Evolutionary conservation across 2,888 invertebrate species (phyloP).

Genomic region (Polylopha cassiicola): DNA sequence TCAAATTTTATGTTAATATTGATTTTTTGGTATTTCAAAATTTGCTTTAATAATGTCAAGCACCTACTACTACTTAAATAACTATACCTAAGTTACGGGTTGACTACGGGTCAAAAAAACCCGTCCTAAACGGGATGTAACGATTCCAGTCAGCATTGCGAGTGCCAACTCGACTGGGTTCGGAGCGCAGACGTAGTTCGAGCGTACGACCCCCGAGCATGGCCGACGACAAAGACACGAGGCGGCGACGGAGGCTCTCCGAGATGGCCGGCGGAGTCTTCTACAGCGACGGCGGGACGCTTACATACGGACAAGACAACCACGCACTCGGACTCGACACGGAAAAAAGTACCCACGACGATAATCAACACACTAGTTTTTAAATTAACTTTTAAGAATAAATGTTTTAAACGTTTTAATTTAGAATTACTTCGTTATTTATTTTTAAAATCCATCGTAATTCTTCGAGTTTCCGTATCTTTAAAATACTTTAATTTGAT

Average conservation of each 20-base stretch:
- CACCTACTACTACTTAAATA: no score
- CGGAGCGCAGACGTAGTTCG: constrained; percentile 62
- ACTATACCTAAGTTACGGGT: no score
- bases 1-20: no score
- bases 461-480: no score
- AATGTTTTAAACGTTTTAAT: neutral
- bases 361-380: constrained; percentile 40
- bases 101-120: no score
- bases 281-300: constrained; percentile 58
- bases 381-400: neutral
- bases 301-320: constrained; percentile 57
- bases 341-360: constrained; percentile 52
- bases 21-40: no score
- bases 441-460: no score
- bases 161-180: constrained; percentile 55
- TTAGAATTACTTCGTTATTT: neutral
- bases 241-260: constrained; percentile 63
- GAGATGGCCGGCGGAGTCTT: constrained; percentile 71
- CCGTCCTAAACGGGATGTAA: no score
- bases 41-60: no score
- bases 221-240: constrained; percentile 63
- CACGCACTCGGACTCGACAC: constrained; percentile 57
- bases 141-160: constrained; percentile 50
- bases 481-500: no score
- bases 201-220: constrained; percentile 63